These are phyloP conservation scores for Prinia subflava DNA, from an alignment of 2,113 vertebrate species.

Conservation along the genomic window DNA sequence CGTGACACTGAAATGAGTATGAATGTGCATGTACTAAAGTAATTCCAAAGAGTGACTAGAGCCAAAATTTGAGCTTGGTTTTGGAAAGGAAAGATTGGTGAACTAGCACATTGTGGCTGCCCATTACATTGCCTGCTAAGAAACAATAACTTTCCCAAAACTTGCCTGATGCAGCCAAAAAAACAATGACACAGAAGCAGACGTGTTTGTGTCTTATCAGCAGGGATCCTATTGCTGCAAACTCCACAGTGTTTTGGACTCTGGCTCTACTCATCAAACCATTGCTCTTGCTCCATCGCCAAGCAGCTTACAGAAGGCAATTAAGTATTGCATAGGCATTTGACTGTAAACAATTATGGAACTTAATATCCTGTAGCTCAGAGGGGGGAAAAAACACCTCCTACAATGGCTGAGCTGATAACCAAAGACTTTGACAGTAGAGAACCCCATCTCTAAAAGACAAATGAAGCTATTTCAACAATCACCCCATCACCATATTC, in stretches of 20 bases:
- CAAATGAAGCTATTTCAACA: neutral
- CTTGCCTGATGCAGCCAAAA: conserved; percentile 36
- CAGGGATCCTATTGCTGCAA: conserved; percentile 25
- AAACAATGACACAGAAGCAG: conserved; percentile 27
- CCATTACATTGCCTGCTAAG: neutral
- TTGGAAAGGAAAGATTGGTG: neutral
- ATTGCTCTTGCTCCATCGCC: conserved; percentile 11
- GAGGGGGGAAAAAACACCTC: neutral
- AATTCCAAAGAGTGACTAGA: neutral
- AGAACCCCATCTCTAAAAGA: neutral
- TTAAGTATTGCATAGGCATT: conserved; percentile 41
- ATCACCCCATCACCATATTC: neutral
- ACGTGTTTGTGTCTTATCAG: conserved; percentile 42
- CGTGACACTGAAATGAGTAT: neutral
- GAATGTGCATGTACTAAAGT: neutral
- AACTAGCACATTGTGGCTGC: neutral
- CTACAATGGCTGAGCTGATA: neutral
- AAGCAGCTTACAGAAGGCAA: conserved; percentile 42
- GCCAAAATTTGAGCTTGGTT: neutral
- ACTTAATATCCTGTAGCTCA: conserved; percentile 46
- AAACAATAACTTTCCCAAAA: conserved; percentile 40
- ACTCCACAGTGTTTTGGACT: conserved; percentile 34
- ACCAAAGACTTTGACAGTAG: conserved; percentile 15
- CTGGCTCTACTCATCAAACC: neutral
- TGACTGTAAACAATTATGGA: conserved; percentile 48